Percentiles rank a stretch among this genome's conserved stretches.
phyloP scores from a whole-genome alignment of 2,797 vertebrate species.

The Onychomys leucogaster region DNA sequence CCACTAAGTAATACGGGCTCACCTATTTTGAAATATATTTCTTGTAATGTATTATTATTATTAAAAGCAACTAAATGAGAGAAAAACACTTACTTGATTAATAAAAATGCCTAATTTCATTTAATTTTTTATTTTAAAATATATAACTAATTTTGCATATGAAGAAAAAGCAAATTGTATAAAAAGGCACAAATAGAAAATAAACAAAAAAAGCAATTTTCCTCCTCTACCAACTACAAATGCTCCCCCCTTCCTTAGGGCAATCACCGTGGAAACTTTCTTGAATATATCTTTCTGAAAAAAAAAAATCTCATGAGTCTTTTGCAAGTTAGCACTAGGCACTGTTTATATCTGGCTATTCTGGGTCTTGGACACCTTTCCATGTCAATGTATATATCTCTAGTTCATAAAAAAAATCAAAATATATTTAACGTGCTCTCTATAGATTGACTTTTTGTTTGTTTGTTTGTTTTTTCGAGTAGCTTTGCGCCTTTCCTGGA shows the following conservation, averaged over 20 bases:
- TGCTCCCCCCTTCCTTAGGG: not conserved
- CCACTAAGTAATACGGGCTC: not conserved
- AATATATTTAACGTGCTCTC: not conserved
- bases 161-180: not conserved
- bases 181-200: constrained; percentile 8
- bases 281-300: not conserved
- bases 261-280: constrained; percentile 40
- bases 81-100: not conserved
- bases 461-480: too few species aligned
- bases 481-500: too few species aligned
- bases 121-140: constrained; percentile 26
- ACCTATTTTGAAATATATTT: constrained; percentile 13
- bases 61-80: constrained; percentile 38
- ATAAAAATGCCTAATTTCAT: not conserved
- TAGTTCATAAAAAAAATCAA: constrained; percentile 17
- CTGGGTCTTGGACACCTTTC: constrained; percentile 1
- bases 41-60: not conserved
- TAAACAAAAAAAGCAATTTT: not conserved
- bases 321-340: not conserved
- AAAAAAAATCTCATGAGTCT: constrained; percentile 14
- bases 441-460: constrained; percentile 43
- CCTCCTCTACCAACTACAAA: not conserved
- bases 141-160: constrained; percentile 7
- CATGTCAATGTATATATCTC: not conserved
- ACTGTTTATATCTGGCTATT: constrained; percentile 38